A percentile compares a stretch with the other conserved stretches of the same genome.
Conservation (phyloP, 2,888 invertebrate species). For the Girardia tigrina region DNA sequence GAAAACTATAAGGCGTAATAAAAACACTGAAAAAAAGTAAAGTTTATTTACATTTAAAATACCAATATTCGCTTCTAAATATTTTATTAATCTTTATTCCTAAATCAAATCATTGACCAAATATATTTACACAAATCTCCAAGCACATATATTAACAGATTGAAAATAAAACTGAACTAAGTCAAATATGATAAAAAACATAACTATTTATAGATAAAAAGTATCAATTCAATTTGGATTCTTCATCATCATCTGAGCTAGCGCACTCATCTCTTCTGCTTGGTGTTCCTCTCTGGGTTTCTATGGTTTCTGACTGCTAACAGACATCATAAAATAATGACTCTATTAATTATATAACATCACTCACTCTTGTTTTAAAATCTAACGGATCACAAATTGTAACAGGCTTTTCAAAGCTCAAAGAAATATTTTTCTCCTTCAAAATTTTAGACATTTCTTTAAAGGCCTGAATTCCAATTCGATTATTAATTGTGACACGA, state of each 20-base stretch:
- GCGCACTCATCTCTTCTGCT: constrained; percentile 11
- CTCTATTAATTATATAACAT: too few relatives aligned
- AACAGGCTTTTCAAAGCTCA: neutral
- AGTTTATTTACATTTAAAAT: too few relatives aligned
- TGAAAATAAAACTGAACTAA: constrained; percentile 9
- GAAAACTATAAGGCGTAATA: too few relatives aligned
- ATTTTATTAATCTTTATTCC: too few relatives aligned
- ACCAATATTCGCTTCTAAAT: too few relatives aligned
- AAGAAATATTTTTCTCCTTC: neutral
- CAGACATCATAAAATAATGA: neutral
- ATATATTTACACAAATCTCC: constrained; percentile 4
- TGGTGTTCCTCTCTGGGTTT: neutral
- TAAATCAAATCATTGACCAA: neutral
- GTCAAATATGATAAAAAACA: neutral
- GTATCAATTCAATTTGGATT: neutral
- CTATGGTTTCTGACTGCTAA: neutral
- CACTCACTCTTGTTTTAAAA: neutral
- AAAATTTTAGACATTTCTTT: constrained; percentile 3
- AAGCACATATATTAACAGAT: neutral
- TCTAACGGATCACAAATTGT: neutral
- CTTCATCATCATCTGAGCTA: neutral
- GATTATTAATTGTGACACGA: neutral
- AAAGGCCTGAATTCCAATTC: neutral
- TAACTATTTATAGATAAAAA: neutral
- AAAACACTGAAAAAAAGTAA: too few relatives aligned